These are phyloP conservation scores for Coelinius sp. DNA, from an alignment of 2,888 invertebrate species.

Conservation along the genomic window DNA sequence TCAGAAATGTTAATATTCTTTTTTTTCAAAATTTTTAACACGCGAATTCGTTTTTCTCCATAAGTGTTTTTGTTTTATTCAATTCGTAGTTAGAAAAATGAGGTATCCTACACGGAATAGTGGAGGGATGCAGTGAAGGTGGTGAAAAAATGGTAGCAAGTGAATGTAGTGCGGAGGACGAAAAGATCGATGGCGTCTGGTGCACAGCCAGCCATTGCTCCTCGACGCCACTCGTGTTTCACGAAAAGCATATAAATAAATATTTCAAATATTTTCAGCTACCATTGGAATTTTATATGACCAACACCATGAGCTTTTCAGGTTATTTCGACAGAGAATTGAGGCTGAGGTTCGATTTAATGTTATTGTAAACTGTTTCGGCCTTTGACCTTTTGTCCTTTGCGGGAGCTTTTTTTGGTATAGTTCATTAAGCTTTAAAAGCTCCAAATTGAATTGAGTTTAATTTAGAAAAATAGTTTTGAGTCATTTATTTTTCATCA, in stretches of 20 bases:
- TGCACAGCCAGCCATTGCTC: conserved; percentile 4
- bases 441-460: background rate
- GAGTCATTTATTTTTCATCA: no score
- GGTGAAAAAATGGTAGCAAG: background rate
- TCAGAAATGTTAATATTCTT: no score
- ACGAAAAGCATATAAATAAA: background rate
- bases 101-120: background rate
- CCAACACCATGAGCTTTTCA: background rate
- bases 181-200: conserved; percentile 3
- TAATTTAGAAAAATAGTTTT: no score
- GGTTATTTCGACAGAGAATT: background rate
- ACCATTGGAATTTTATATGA: no score
- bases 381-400: background rate
- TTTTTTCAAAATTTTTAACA: no score
- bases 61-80: background rate
- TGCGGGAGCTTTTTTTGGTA: background rate
- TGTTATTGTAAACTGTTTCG: background rate
- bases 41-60: no score
- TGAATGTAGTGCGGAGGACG: conserved; percentile 2
- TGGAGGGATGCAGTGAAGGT: background rate
- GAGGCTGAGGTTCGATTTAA: background rate
- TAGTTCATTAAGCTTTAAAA: background rate
- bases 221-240: background rate
- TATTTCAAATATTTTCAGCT: no score
- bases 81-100: background rate